Conservation (phyloP, 2,113 vertebrate genomes). For the Tauraco erythrolophus region DNA sequence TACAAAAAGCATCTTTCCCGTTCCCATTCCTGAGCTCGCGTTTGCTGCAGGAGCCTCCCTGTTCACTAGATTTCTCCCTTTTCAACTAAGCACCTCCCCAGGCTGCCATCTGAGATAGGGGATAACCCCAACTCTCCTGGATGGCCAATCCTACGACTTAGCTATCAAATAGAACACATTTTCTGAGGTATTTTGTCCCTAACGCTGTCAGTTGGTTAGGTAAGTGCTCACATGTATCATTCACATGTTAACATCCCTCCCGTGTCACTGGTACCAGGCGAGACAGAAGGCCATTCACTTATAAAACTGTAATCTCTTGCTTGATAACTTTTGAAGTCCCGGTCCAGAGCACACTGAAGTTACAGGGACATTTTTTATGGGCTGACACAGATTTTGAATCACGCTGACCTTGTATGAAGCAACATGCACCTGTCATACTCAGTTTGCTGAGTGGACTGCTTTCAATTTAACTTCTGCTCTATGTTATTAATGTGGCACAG, state of each 20-base stretch:
- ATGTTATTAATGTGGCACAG: neutral
- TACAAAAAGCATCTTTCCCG: neutral
- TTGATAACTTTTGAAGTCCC: neutral
- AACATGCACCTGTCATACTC: neutral
- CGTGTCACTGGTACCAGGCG: rapidly evolving
- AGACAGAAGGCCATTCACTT: neutral
- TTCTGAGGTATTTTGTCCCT: neutral
- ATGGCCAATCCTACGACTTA: neutral
- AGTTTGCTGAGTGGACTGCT: neutral
- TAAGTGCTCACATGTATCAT: neutral
- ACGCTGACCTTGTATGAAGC: neutral
- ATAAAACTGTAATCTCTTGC: neutral
- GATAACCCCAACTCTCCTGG: neutral
- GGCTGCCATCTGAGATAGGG: neutral
- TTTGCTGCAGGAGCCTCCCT: neutral
- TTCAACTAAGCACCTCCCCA: neutral
- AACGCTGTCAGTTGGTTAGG: neutral
- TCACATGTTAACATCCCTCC: neutral
- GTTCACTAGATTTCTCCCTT: neutral
- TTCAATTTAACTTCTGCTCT: neutral
- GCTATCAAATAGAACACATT: neutral
- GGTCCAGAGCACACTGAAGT: neutral
- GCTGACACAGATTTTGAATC: neutral
- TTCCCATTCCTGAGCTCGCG: neutral
- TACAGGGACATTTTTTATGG: neutral